A percentile compares a stretch with the other conserved stretches of the same genome.
These are phyloP conservation scores for Myrmecobius fasciatus DNA, from an alignment of 2,113 vertebrate genomes.

Conservation along the genomic window DNA sequence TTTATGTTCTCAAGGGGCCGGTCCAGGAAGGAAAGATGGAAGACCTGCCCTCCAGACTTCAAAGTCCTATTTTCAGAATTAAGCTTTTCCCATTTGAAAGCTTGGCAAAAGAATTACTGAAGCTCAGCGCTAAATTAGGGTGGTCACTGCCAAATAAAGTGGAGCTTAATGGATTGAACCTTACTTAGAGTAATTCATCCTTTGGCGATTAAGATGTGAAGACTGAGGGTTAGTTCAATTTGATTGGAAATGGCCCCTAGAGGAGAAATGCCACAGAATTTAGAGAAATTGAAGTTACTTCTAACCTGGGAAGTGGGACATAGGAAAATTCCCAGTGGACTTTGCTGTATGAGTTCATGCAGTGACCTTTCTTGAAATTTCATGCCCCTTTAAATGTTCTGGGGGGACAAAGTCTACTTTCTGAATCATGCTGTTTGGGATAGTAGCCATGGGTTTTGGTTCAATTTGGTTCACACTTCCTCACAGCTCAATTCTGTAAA, in stretches of 20 bases:
- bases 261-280: neutral
- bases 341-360: neutral
- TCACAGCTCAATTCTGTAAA: neutral
- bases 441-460: neutral
- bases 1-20: neutral
- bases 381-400: neutral
- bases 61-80: constrained; percentile 1
- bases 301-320: neutral
- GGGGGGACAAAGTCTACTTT: neutral
- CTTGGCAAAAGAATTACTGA: neutral
- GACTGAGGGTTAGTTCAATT: neutral
- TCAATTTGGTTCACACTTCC: neutral
- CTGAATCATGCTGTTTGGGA: neutral
- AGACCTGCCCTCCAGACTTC: neutral
- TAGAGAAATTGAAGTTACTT: neutral
- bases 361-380: neutral
- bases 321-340: neutral
- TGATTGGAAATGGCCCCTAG: neutral
- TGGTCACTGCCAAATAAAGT: neutral
- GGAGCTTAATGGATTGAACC: constrained; percentile 11
- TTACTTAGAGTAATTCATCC: constrained; percentile 22
- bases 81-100: constrained; percentile 1
- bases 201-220: neutral
- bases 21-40: neutral
- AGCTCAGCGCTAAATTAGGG: neutral